phyloP scores from a whole-genome alignment of 2,888 invertebrate genomes.

The Calameuta pallipes region DNA sequence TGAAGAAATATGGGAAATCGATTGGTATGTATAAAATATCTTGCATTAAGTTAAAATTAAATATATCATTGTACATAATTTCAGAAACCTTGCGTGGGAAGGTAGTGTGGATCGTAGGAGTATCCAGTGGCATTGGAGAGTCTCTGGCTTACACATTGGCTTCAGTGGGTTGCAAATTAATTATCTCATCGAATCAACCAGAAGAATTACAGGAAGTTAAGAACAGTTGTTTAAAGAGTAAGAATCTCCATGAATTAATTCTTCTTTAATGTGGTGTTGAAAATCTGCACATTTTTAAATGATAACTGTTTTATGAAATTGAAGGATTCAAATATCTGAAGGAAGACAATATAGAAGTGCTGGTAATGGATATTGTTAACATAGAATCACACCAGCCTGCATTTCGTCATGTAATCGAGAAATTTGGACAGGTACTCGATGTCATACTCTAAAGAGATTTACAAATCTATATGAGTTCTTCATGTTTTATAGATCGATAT shows the following conservation, averaged over 20 bases:
- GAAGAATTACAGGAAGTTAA: constrained; percentile 76
- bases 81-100: constrained; percentile 72
- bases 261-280: neutral
- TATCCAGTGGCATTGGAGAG: constrained; percentile 87
- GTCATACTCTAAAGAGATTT: neutral
- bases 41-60: neutral
- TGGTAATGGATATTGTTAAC: constrained; percentile 77
- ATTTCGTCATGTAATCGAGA: constrained; percentile 73
- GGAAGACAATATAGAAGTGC: constrained; percentile 74
- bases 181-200: constrained; percentile 75
- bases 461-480: neutral
- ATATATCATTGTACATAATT: constrained; percentile 17
- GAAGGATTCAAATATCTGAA: constrained; percentile 54
- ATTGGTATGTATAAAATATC: constrained; percentile 66
- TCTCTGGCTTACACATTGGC: constrained; percentile 77
- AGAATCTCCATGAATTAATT: neutral
- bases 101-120: constrained; percentile 87
- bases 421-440: constrained; percentile 69
- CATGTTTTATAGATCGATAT: constrained; percentile 72
- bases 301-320: constrained; percentile 48
- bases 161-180: constrained; percentile 74
- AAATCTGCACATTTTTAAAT: neutral
- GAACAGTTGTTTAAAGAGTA: constrained; percentile 70
- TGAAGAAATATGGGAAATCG: constrained; percentile 73
- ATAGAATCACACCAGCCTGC: constrained; percentile 71